These are phyloP conservation scores for Caenorhabditis imperialis DNA, from an alignment of 2,888 invertebrate genomes.

Conservation along the genomic window DNA sequence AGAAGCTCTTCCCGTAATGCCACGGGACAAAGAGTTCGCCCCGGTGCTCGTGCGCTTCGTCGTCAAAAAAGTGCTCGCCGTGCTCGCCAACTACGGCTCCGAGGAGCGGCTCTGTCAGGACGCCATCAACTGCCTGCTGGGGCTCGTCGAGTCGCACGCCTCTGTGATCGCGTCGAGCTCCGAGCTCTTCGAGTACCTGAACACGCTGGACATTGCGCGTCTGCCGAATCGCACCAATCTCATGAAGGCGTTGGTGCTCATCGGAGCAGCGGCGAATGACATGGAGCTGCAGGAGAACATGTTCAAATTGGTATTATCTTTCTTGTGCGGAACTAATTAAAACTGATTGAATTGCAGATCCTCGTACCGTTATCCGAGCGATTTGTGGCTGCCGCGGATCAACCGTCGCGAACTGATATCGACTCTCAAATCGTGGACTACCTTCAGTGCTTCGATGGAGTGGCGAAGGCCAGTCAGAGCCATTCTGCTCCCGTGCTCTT, in stretches of 20 bases:
- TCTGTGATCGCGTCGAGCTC: conserved; percentile 53
- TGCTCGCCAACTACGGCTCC: conserved; percentile 79
- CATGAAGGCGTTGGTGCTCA: conserved; percentile 84
- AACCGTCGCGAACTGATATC: conserved; percentile 39
- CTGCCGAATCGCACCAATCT: conserved; percentile 82
- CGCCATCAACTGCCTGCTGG: conserved; percentile 80
- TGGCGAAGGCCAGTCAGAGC: conserved; percentile 83
- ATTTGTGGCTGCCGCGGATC: conserved; percentile 34
- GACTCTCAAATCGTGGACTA: conserved; percentile 84
- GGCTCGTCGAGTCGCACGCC: conserved; percentile 80
- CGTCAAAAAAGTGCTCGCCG: conserved; percentile 83
- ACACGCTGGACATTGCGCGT: conserved; percentile 44
- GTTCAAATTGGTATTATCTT: conserved; percentile 65
- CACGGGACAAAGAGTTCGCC: conserved; percentile 44
- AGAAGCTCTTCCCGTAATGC: conserved; percentile 54
- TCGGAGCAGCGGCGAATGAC: conserved; percentile 69
- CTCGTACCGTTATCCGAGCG: conserved; percentile 64
- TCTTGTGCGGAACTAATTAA: too few relatives aligned
- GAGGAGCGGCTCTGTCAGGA: conserved; percentile 67
- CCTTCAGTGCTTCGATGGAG: conserved; percentile 83
- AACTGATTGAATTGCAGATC: conserved; percentile 67
- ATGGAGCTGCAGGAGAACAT: conserved; percentile 65
- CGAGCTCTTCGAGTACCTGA: conserved; percentile 57
- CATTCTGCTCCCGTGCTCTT: conserved; percentile 81
- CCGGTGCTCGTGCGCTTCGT: conserved; percentile 80